Percentiles rank a stretch among this genome's conserved stretches.
Conservation (phyloP, 2,797 vertebrate genomes). For the Mormyrops boulengeri region DNA sequence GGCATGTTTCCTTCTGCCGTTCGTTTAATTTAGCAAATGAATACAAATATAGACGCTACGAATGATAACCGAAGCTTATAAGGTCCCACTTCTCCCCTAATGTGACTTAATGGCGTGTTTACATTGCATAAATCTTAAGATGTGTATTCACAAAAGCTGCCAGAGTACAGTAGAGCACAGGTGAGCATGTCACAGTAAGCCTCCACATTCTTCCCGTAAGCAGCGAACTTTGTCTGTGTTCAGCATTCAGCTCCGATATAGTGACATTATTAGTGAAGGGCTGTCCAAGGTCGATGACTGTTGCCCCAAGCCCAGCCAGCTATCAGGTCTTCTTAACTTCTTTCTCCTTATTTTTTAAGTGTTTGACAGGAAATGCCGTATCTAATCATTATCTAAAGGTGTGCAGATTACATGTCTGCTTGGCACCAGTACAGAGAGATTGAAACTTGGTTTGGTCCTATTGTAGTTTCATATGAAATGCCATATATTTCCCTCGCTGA, state of each 20-base stretch:
- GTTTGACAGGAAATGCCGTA: constrained; percentile 41
- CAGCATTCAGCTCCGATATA: constrained; percentile 10
- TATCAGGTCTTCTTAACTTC: constrained; percentile 27
- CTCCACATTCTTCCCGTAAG: constrained; percentile 25
- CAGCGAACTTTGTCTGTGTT: constrained; percentile 10
- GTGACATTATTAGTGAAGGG: constrained; percentile 8
- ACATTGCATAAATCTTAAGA: background rate
- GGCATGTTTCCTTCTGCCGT: constrained; percentile 32
- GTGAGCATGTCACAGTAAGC: constrained; percentile 12
- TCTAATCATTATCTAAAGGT: constrained; percentile 28
- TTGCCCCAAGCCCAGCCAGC: constrained; percentile 32
- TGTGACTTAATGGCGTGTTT: constrained; percentile 10
- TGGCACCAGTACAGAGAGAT: background rate
- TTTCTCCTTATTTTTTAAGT: constrained; percentile 32
- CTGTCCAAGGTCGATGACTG: constrained; percentile 16
- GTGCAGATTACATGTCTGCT: constrained; percentile 12
- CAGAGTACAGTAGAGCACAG: background rate
- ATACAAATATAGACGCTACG: constrained; percentile 20
- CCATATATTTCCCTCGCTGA: background rate
- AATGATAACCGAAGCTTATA: background rate
- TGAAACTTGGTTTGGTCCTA: constrained; percentile 29
- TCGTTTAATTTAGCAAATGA: constrained; percentile 35
- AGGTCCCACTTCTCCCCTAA: background rate
- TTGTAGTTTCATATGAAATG: background rate
- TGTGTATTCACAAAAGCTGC: background rate